Conservation (phyloP, 2,797 vertebrate genomes). For the Epinephelus malabaricus region DNA sequence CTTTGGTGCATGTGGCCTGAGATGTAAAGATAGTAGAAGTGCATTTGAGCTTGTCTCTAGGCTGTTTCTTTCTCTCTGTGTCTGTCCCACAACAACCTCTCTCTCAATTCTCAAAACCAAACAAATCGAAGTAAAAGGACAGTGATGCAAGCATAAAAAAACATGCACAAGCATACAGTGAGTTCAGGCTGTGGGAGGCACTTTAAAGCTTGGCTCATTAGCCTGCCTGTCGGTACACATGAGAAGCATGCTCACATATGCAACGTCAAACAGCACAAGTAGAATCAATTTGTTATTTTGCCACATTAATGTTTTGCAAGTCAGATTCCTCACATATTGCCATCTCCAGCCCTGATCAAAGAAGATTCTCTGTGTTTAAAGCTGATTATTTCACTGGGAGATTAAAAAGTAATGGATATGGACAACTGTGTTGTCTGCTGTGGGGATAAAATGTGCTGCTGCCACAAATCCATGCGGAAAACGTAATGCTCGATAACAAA, state of each 20-base stretch:
- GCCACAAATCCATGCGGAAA: conserved; percentile 23
- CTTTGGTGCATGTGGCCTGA: conserved; percentile 40
- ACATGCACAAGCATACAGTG: conserved; percentile 35
- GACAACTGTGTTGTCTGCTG: conserved; percentile 2
- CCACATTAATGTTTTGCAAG: neutral
- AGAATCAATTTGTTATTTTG: conserved; percentile 6
- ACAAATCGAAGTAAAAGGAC: conserved; percentile 61
- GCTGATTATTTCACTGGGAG: conserved; percentile 17
- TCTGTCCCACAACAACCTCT: conserved; percentile 41
- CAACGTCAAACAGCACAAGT: neutral
- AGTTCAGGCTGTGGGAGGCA: conserved; percentile 23
- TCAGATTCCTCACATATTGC: neutral
- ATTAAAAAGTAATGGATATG: conserved; percentile 9
- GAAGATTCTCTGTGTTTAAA: conserved; percentile 22
- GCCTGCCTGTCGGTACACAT: neutral
- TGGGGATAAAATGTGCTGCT: conserved; percentile 1
- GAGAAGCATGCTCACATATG: neutral
- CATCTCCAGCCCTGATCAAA: neutral
- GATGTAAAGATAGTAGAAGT: conserved; percentile 41
- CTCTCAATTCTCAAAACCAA: conserved; percentile 62
- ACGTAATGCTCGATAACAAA: conserved; percentile 18
- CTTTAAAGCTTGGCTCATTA: conserved; percentile 7
- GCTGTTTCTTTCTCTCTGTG: conserved; percentile 45
- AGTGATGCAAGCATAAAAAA: conserved; percentile 65
- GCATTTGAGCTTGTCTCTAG: conserved; percentile 46